Evolutionary conservation across 64 coral and sea anemone species (phyloP).

Genomic region (Stichodactyla helianthus): DNA sequence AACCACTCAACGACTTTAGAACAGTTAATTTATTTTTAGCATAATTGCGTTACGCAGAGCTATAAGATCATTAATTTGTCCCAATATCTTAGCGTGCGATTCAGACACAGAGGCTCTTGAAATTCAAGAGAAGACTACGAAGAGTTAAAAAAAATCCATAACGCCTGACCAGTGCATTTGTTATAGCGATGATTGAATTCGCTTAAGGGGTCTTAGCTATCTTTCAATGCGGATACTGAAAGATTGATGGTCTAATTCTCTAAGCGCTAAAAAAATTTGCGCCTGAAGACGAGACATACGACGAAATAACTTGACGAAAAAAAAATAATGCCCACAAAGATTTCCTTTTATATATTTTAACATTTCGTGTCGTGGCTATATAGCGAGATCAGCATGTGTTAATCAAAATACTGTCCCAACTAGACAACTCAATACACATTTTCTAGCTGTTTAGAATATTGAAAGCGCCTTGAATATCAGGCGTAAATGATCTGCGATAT

Average conservation of each 20-base stretch:
- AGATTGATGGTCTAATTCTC: neutral
- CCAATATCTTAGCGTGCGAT: neutral
- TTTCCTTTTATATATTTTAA: neutral
- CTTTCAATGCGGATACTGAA: conserved; percentile 8
- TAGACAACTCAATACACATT: too few relatives aligned
- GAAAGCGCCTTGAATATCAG: too few relatives aligned
- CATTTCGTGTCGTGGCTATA: neutral
- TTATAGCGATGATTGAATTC: conserved; percentile 26
- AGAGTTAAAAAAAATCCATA: neutral
- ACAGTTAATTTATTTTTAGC: too few relatives aligned
- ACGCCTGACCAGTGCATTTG: neutral
- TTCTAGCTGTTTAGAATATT: too few relatives aligned
- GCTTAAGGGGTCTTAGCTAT: neutral
- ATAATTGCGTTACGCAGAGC: neutral
- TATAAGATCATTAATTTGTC: neutral
- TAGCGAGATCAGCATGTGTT: too few relatives aligned
- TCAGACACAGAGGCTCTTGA: neutral
- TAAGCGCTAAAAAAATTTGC: neutral
- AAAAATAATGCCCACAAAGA: neutral
- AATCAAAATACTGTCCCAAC: too few relatives aligned
- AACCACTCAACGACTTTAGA: neutral
- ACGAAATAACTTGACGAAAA: neutral
- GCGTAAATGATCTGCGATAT: too few relatives aligned
- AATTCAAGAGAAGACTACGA: neutral
- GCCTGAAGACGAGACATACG: neutral